These are phyloP conservation scores for Drosophila ohnishii DNA, from an alignment of 1,140 invertebrate species.

Conservation along the genomic window DNA sequence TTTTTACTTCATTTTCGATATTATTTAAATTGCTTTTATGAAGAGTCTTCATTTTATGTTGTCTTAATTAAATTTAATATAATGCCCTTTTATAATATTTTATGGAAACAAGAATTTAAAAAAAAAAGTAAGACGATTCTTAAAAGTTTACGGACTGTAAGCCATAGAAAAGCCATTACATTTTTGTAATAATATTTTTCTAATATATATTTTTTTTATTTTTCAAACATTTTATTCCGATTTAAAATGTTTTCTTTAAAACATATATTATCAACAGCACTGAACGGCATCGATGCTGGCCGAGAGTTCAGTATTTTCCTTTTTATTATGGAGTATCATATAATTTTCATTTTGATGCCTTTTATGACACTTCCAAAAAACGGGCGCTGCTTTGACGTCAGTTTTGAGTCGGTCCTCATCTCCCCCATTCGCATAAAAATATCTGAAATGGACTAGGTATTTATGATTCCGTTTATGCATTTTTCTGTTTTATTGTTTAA, in stretches of 20 bases:
- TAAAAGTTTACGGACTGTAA: too few relatives aligned
- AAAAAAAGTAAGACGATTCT: too few relatives aligned
- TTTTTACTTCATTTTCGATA: not conserved
- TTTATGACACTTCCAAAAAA: slow-evolving; percentile 74
- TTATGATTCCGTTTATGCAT: slow-evolving; percentile 81
- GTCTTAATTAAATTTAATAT: too few relatives aligned
- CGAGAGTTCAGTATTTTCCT: slow-evolving; percentile 6
- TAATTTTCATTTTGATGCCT: slow-evolving; percentile 79
- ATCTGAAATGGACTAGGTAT: slow-evolving; percentile 68
- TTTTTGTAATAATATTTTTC: not conserved
- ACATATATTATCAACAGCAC: not conserved
- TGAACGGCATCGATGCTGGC: too few relatives aligned
- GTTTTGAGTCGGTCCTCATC: slow-evolving; percentile 49
- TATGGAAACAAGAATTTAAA: too few relatives aligned
- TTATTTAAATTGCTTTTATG: too few relatives aligned
- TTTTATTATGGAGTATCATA: slow-evolving; percentile 49
- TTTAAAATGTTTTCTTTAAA: not conserved
- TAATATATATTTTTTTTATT: not conserved
- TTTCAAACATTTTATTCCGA: too few relatives aligned
- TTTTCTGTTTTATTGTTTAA: slow-evolving; percentile 73
- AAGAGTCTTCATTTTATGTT: too few relatives aligned
- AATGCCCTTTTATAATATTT: not conserved
- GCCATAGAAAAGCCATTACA: too few relatives aligned
- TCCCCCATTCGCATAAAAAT: slow-evolving; percentile 40
- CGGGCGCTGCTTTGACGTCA: slow-evolving; percentile 45